A percentile compares a stretch with the other conserved stretches of the same genome.
Conservation (phyloP, 2,113 vertebrate species). For the Sinosuthora webbiana region DNA sequence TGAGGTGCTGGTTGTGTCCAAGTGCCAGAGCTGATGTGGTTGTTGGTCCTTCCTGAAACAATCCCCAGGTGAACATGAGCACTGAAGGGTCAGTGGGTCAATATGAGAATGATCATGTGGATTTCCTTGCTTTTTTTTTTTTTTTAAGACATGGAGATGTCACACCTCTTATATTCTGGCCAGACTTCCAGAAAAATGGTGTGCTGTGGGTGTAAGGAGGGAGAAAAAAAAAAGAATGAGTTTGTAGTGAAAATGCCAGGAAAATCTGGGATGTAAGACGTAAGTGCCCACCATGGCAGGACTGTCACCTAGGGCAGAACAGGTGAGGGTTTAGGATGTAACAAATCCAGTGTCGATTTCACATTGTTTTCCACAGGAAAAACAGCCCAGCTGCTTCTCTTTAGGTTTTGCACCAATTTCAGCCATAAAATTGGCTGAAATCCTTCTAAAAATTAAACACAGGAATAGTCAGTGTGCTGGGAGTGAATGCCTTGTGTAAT, state of each 20-base stretch:
- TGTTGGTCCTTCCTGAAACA: not conserved
- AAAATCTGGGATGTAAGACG: not conserved
- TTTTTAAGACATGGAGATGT: not conserved
- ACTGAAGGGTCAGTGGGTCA: not conserved
- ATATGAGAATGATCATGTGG: rapidly evolving
- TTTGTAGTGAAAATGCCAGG: not conserved
- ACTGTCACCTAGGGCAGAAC: rapidly evolving
- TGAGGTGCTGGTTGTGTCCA: rapidly evolving
- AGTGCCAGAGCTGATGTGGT: not conserved
- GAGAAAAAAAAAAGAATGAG: not conserved
- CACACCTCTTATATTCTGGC: not conserved
- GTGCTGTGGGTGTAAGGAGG: not conserved
- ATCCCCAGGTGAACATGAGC: not conserved
- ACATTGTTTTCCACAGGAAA: not conserved
- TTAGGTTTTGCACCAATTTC: not conserved
- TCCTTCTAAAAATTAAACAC: not conserved
- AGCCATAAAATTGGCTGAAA: not conserved
- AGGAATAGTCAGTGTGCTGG: not conserved
- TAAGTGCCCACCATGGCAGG: rapidly evolving
- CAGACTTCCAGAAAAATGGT: not conserved
- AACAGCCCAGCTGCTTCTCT: not conserved
- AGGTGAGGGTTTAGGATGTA: not conserved
- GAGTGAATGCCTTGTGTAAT: not conserved
- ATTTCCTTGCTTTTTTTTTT: too few species aligned
- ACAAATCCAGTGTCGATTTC: not conserved